Conservation (phyloP, 2,797 vertebrate genomes). For the Stomatorhinus walkeri region DNA sequence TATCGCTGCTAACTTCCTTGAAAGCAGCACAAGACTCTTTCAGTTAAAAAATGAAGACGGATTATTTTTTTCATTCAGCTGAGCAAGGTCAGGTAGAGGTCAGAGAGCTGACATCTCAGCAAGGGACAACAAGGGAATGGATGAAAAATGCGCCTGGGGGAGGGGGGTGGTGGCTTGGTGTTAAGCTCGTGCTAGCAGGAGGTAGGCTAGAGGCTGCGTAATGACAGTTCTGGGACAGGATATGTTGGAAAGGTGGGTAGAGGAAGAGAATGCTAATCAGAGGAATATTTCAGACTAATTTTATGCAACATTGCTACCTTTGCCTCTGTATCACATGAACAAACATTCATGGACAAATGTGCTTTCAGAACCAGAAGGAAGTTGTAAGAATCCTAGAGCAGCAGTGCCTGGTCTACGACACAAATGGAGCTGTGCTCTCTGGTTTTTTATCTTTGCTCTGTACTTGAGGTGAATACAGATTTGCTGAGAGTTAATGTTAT, state of each 20-base stretch:
- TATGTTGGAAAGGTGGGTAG: slow-evolving; percentile 20
- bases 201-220: neutral
- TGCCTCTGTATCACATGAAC: slow-evolving; percentile 24
- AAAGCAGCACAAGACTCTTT: neutral
- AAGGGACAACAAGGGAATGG: neutral
- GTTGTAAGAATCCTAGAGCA: slow-evolving; percentile 15
- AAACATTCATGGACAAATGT: slow-evolving; percentile 11
- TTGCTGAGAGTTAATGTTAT: neutral
- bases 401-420: slow-evolving; percentile 22
- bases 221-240: slow-evolving; percentile 17
- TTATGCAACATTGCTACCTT: slow-evolving; percentile 46
- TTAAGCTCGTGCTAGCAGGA: neutral
- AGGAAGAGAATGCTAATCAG: slow-evolving; percentile 33
- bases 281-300: slow-evolving; percentile 42
- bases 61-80: neutral
- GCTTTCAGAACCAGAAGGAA: slow-evolving; percentile 27
- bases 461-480: slow-evolving; percentile 48
- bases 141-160: neutral
- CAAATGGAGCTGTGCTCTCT: slow-evolving; percentile 21
- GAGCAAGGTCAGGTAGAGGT: slow-evolving; percentile 15
- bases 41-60: neutral
- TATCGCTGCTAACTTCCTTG: neutral
- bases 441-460: slow-evolving; percentile 46
- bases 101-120: neutral
- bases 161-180: neutral